These are phyloP conservation scores for Crotalus viridis DNA, from an alignment of 2,113 vertebrate species.

Conservation along the genomic window DNA sequence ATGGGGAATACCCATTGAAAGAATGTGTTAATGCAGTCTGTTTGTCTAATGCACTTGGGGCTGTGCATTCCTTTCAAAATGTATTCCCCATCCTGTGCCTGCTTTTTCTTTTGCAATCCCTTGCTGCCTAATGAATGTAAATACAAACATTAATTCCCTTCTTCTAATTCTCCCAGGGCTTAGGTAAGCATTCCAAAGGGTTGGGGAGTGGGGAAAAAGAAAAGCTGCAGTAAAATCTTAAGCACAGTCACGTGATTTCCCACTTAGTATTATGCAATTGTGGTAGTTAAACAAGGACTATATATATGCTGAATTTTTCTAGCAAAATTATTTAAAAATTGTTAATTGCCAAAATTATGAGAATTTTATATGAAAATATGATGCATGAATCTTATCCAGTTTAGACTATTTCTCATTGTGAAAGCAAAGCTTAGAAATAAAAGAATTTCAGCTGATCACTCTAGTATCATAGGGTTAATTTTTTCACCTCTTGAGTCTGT, in stretches of 20 bases:
- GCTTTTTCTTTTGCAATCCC: background rate
- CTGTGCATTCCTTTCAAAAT: background rate
- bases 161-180: background rate
- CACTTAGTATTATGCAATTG: background rate
- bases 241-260: background rate
- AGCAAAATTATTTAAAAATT: background rate
- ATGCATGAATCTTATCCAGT: background rate
- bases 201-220: background rate
- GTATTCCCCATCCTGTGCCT: background rate
- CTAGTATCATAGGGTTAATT: background rate
- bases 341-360: background rate
- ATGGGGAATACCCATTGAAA: background rate
- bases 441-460: background rate
- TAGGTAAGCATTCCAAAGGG: background rate
- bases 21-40: background rate
- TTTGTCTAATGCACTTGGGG: background rate
- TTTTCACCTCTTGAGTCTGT: background rate
- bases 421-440: background rate
- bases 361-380: background rate
- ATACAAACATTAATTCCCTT: background rate
- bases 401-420: background rate
- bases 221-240: background rate
- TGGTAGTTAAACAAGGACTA: background rate
- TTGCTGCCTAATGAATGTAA: background rate
- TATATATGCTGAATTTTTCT: background rate